Evolutionary conservation across 2,888 invertebrate genomes (phyloP), one percentile per base, ranked within the genome.

Genomic region (Ligdia adustata): DNA sequence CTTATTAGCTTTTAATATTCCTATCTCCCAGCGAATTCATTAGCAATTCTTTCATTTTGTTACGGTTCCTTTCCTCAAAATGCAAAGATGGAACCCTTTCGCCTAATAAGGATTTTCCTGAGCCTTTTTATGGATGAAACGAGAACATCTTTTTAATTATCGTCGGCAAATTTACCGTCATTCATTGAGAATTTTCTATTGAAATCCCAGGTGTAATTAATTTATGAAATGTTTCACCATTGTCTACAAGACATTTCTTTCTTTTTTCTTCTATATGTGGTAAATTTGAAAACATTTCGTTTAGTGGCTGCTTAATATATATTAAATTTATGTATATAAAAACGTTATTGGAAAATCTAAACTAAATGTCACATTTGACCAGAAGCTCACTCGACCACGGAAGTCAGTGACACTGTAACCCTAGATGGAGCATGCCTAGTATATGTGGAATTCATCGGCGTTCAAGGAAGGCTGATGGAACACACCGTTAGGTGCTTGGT

Each of bases 11-110:
- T 41, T 43, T 41, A 44, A 24, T 18, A 20, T 37, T 37, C 32
- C 31, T 27, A 29, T 46, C 33, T 35, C 18, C 13, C 27, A 35
- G 15, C 29, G 28, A 27, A 54, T 46, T 49, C 43, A 58, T 57
- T 57, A 51, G 35, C 48, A 55, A 55, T 46, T 27, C 27, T 52
- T 52, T 42, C 24, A 27, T 52, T 52, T 50, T 48, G 52, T 50
- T 57, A 43, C 31, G 20, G 45, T 35, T 46, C 34, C 28, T 48
- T 39, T 41, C 41, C 45, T 45, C 16, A 27, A 31, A 57, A 39
- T 49, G 50, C 42, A 37, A 45, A 51, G 24, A 28, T 26, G 31
- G 46, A 41, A 33, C 49, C 52, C 45, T 37, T 45, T 40, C 45
- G 39, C 42, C 38, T 37, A 53, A 40, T 43, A 49, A 46, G 49